phyloP scores from a whole-genome alignment of 2,113 vertebrate genomes.

The Siphamia tubifer region DNA sequence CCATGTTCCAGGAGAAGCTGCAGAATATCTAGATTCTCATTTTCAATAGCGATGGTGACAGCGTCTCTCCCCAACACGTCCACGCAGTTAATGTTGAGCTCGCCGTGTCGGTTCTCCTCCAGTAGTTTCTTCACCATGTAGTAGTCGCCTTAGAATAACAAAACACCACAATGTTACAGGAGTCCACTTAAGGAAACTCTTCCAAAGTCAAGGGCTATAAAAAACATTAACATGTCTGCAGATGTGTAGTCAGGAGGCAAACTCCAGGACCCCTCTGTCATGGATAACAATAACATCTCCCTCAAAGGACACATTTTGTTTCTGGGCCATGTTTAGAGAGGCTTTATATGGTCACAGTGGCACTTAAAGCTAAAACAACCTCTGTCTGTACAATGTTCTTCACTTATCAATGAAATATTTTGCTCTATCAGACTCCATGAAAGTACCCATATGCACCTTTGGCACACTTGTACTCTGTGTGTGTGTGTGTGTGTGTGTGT shows the following conservation, averaged over 20 bases:
- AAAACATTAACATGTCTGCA: too few relatives aligned
- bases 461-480: neutral
- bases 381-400: slow-evolving; percentile 3
- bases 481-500: neutral
- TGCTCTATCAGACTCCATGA: neutral
- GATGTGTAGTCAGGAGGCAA: neutral
- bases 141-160: slow-evolving; percentile 87
- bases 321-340: slow-evolving; percentile 26
- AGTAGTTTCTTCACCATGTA: slow-evolving; percentile 99
- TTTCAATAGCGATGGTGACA: slow-evolving; percentile 96
- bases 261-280: too few relatives aligned
- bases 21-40: slow-evolving; percentile 96
- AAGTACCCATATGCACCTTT: slow-evolving; percentile 3
- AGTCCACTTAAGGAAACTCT: too few relatives aligned
- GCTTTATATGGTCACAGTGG: slow-evolving; percentile 76
- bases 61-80: slow-evolving; percentile 96
- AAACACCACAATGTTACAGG: neutral
- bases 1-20: slow-evolving; percentile 95
- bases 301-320: slow-evolving; percentile 56
- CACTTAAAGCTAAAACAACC: neutral
- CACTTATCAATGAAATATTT: slow-evolving; percentile 50
- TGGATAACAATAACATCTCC: slow-evolving; percentile 69
- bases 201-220: too few relatives aligned
- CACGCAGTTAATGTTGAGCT: slow-evolving; percentile 97
- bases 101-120: slow-evolving; percentile 90